A percentile compares a stretch with the other conserved stretches of the same genome.
phyloP scores from a whole-genome alignment of 2,113 vertebrate genomes.

The Heterochromis multidens region DNA sequence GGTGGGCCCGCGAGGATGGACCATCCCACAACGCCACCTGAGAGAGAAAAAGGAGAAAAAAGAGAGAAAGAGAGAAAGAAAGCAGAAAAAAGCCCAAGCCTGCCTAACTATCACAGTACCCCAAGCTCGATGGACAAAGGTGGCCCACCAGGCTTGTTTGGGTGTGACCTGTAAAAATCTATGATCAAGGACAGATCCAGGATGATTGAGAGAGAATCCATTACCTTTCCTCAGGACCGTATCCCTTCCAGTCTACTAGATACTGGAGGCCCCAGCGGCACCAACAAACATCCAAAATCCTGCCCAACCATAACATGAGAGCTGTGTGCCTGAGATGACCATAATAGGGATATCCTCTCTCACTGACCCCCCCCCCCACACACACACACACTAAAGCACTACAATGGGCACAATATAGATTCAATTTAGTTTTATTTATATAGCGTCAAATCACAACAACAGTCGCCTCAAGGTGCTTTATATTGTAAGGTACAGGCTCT shows the following conservation, averaged over 20 bases:
- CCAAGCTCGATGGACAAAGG: background rate
- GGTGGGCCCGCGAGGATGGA: background rate
- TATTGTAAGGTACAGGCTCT: too few species aligned
- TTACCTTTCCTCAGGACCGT: background rate
- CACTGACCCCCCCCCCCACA: too few species aligned
- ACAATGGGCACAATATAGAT: too few species aligned
- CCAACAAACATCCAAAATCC: background rate
- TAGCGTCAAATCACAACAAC: too few species aligned
- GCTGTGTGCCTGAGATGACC: background rate
- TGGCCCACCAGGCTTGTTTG: background rate
- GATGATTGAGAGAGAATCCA: background rate
- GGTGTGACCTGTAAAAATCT: background rate
- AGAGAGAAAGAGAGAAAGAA: too few species aligned
- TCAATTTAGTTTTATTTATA: too few species aligned
- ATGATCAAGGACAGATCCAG: background rate
- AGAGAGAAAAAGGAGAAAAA: background rate
- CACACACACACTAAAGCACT: too few species aligned
- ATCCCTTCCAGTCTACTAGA: background rate
- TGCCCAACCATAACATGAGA: background rate
- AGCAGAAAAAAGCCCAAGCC: background rate
- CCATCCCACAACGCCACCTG: background rate
- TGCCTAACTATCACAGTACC: background rate
- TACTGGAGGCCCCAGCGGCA: background rate
- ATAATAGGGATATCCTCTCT: background rate
- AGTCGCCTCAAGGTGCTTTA: too few species aligned